Conservation (phyloP, 2,888 invertebrate genomes). For the Lasius fuliginosus region DNA sequence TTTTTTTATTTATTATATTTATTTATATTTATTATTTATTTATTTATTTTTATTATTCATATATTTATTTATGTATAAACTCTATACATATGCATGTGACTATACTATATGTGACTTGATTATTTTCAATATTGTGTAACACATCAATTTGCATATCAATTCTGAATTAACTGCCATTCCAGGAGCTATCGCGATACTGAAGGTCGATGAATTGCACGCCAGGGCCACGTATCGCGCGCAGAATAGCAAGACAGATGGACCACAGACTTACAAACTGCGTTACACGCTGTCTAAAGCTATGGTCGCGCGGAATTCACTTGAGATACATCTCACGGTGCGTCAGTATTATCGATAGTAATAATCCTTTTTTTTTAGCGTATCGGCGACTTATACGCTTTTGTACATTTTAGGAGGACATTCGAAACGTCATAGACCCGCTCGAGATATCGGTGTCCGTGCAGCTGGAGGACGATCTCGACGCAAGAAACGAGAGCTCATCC, state of each 20-base stretch:
- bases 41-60: neutral
- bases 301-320: conserved; percentile 58
- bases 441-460: conserved; percentile 72
- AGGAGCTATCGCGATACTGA: conserved; percentile 71
- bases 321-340: conserved; percentile 73
- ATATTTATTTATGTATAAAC: neutral
- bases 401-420: conserved; percentile 75
- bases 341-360: neutral
- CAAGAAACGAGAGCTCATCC: conserved; percentile 3
- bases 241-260: conserved; percentile 44
- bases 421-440: conserved; percentile 78
- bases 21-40: no score
- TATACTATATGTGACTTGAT: neutral
- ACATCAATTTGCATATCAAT: neutral
- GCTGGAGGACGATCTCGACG: conserved; percentile 42
- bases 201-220: conserved; percentile 72
- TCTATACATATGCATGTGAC: no score
- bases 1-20: neutral
- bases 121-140: neutral
- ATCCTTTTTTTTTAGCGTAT: neutral
- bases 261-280: conserved; percentile 32
- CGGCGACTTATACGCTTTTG: conserved; percentile 41
- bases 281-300: conserved; percentile 59
- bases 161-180: conserved; percentile 23
- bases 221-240: conserved; percentile 67